Evolutionary conservation across 2,113 vertebrate genomes (phyloP).

Genomic region (Ictalurus furcatus): DNA sequence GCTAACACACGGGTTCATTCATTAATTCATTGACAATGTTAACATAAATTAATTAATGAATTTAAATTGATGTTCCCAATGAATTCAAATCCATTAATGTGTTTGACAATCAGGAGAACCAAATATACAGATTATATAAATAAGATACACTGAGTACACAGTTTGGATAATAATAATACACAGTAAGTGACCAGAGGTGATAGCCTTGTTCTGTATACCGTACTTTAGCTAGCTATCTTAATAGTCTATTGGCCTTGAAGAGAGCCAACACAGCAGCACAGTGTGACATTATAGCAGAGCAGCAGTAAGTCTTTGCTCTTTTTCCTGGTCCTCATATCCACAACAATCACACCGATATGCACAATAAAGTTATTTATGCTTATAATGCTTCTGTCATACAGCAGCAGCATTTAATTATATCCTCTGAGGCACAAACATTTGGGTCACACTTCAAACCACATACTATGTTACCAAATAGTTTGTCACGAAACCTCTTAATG

Average conservation of each 20-base stretch:
- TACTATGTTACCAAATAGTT: neutral
- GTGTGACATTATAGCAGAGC: neutral
- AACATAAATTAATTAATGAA: neutral
- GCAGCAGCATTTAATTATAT: conserved; percentile 9
- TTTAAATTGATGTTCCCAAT: neutral
- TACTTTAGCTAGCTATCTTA: neutral
- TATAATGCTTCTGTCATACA: neutral
- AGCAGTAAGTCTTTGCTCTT: neutral
- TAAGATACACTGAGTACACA: neutral
- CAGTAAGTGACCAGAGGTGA: neutral
- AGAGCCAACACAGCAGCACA: neutral
- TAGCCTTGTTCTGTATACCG: neutral
- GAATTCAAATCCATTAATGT: neutral
- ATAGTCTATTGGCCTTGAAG: neutral
- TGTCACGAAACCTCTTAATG: conserved; percentile 1
- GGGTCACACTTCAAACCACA: neutral
- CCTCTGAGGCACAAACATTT: neutral
- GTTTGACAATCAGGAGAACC: neutral
- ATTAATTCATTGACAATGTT: neutral
- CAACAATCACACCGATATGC: neutral
- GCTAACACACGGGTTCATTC: neutral
- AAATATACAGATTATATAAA: neutral
- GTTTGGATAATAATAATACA: neutral
- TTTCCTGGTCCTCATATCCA: neutral
- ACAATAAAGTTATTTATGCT: neutral